Evolutionary conservation across 1,140 invertebrate genomes (phyloP).

Genomic region (Littorina saxatilis): DNA sequence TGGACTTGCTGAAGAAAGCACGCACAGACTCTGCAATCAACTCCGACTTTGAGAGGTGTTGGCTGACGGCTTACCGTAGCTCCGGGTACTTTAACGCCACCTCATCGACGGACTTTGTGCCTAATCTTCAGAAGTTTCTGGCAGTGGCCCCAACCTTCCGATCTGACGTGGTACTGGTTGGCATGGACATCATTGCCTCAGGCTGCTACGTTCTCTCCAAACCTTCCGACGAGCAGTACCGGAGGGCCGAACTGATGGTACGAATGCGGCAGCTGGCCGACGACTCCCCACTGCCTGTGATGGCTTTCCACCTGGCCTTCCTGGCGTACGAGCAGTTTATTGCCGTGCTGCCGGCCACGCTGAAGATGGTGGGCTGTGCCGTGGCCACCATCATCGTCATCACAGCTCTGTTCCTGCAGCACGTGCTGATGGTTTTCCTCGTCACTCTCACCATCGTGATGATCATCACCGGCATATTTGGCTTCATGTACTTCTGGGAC

Average conservation of each 20-base stretch:
- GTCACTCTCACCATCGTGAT: conserved; percentile 96
- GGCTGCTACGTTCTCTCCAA: conserved; percentile 53
- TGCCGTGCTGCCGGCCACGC: conserved; percentile 92
- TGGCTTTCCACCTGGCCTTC: conserved; percentile 57
- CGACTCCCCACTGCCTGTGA: conserved; percentile 49
- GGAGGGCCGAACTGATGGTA: conserved; percentile 57
- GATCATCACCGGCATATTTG: conserved; percentile 95
- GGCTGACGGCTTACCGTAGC: conserved; percentile 40
- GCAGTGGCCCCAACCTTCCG: conserved; percentile 76
- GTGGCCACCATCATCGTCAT: conserved; percentile 96
- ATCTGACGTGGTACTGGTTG: conserved; percentile 90
- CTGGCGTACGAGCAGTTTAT: conserved; percentile 84
- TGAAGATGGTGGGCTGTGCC: conserved; percentile 94
- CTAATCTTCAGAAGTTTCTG: conserved; percentile 75
- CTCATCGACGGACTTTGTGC: conserved; percentile 78
- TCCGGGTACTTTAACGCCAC: conserved; percentile 31
- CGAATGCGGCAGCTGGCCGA: conserved; percentile 54
- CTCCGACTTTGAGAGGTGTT: conserved; percentile 36
- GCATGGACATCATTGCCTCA: conserved; percentile 85
- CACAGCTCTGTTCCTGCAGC: conserved; percentile 97
- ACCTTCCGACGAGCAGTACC: conserved; percentile 46
- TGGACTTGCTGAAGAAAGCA: conserved; percentile 20
- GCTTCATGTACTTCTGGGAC: conserved; percentile 97
- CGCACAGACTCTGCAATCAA: conserved; percentile 35
- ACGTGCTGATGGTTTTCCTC: conserved; percentile 93